Evolutionary conservation across 1,140 invertebrate genomes (phyloP).

Genomic region (Drosophila ogumai): DNA sequence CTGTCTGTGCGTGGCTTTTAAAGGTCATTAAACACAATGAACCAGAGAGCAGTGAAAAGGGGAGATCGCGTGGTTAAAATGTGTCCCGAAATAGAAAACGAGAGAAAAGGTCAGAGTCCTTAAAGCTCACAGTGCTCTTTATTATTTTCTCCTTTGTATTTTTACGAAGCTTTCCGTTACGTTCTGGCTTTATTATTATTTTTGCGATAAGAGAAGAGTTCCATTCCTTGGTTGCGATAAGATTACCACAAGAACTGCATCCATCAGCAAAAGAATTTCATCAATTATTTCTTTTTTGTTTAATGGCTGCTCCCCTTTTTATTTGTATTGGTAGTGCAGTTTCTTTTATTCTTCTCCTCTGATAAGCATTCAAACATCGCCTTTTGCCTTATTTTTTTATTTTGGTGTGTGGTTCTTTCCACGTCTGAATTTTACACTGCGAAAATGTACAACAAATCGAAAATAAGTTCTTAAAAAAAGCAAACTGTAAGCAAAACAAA

Average conservation of each 20-base stretch:
- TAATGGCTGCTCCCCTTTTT: slow-evolving; percentile 3
- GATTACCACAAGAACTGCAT: slow-evolving; percentile 55
- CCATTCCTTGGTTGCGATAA: slow-evolving; percentile 44
- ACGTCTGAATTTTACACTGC: slow-evolving; percentile 26
- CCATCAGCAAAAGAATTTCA: slow-evolving; percentile 44
- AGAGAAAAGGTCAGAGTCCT: slow-evolving; percentile 76
- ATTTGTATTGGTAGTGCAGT: slow-evolving; percentile 42
- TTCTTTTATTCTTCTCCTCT: slow-evolving; percentile 33
- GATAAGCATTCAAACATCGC: slow-evolving; percentile 25
- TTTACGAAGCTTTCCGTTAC: slow-evolving; percentile 15
- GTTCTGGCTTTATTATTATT: slow-evolving; percentile 10
- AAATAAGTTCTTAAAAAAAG: too few species aligned
- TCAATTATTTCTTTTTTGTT: slow-evolving; percentile 49
- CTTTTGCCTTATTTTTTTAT: slow-evolving; percentile 31
- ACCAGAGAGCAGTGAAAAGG: background rate
- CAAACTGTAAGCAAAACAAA: too few species aligned
- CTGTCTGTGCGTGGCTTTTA: slow-evolving; percentile 80
- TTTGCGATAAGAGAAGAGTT: slow-evolving; percentile 23
- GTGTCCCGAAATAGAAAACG: slow-evolving; percentile 68
- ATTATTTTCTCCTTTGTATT: background rate
- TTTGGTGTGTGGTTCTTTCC: slow-evolving; percentile 8
- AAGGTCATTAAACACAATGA: slow-evolving; percentile 80
- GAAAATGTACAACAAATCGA: background rate
- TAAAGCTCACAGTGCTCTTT: slow-evolving; percentile 48
- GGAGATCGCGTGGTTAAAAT: slow-evolving; percentile 10